Percentiles rank a stretch among this genome's conserved stretches.
Evolutionary conservation across 2,888 invertebrate genomes (phyloP).

Genomic region (Zelleria hepariella): DNA sequence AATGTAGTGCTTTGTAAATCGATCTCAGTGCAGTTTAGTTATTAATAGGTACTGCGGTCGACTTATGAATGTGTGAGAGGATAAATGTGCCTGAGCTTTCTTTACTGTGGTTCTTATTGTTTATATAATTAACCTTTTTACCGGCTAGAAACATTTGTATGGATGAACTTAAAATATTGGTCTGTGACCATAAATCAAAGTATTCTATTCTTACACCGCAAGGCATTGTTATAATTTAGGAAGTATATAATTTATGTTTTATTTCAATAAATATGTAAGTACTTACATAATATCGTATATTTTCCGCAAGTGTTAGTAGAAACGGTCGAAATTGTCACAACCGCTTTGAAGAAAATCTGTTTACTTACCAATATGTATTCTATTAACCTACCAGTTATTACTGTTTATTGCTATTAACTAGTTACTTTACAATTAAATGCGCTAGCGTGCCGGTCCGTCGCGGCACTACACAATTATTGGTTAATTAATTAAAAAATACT

Average conservation of each 20-base stretch:
- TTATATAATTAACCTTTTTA: background rate
- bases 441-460: slow-evolving; percentile 29
- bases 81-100: background rate
- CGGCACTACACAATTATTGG: slow-evolving; percentile 17
- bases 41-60: background rate
- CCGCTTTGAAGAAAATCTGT: background rate
- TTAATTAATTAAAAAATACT: slow-evolving; percentile 15
- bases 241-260: background rate
- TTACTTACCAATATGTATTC: slow-evolving; percentile 18
- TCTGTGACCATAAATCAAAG: background rate
- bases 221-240: background rate
- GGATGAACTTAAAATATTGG: background rate
- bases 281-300: no score
- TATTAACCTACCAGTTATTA: slow-evolving; percentile 24
- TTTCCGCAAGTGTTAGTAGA: no score
- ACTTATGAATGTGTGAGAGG: background rate
- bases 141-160: background rate
- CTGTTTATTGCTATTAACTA: slow-evolving; percentile 44
- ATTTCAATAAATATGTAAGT: background rate
- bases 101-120: background rate
- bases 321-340: background rate
- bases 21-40: background rate
- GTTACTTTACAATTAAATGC: slow-evolving; percentile 39
- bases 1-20: background rate
- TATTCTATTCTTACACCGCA: background rate